These are phyloP conservation scores for Cantharis nigra DNA, from an alignment of 2,888 invertebrate species.

Conservation along the genomic window DNA sequence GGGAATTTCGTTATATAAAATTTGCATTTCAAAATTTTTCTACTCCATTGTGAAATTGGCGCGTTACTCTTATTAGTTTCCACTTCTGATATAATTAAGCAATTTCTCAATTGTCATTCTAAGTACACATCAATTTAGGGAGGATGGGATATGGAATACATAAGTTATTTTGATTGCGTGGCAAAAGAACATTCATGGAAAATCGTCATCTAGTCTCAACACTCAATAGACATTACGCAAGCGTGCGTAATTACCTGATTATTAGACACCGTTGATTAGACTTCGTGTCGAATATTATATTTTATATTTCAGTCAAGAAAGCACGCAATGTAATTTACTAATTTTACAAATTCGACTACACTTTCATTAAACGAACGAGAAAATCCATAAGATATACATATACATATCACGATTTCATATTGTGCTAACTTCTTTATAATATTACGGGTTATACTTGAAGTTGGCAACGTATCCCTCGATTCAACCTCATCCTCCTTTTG, in stretches of 20 bases:
- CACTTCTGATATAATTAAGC: slow-evolving; percentile 12
- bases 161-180: slow-evolving; percentile 27
- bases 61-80: neutral
- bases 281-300: slow-evolving; percentile 19
- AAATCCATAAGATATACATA: neutral
- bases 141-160: slow-evolving; percentile 15
- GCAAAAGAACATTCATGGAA: slow-evolving; percentile 19
- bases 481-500: neutral
- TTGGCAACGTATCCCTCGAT: neutral
- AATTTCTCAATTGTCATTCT: slow-evolving; percentile 19
- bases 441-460: neutral
- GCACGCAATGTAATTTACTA: slow-evolving; percentile 9
- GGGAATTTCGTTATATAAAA: neutral
- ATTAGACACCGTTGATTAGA: slow-evolving; percentile 25
- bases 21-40: neutral
- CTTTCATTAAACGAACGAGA: neutral
- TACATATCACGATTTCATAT: neutral
- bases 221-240: slow-evolving; percentile 23
- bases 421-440: neutral
- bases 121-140: slow-evolving; percentile 11
- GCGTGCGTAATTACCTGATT: slow-evolving; percentile 27
- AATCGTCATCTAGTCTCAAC: slow-evolving; percentile 25
- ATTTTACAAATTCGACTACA: slow-evolving; percentile 13
- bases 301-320: slow-evolving; percentile 6
- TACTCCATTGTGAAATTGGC: neutral